phyloP scores from a whole-genome alignment of 2,888 invertebrate genomes.

The Lepidochitona cinerea region DNA sequence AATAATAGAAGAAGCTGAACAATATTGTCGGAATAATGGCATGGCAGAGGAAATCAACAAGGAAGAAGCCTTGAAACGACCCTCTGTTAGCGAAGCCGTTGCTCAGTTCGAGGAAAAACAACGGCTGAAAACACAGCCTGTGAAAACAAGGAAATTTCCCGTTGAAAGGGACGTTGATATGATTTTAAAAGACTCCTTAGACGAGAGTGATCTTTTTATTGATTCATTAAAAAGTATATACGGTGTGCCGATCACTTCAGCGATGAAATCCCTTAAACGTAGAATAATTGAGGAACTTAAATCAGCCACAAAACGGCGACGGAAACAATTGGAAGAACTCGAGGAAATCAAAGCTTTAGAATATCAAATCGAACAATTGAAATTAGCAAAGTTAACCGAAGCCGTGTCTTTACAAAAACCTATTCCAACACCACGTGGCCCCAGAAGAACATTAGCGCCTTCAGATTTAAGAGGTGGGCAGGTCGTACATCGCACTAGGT shows the following conservation, averaged over 20 bases:
- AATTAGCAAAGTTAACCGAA: slow-evolving; percentile 28
- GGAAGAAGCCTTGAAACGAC: not conserved
- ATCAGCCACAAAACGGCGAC: slow-evolving; percentile 69
- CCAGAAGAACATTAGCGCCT: not conserved
- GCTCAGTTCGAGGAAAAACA: not conserved
- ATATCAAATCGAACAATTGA: slow-evolving; percentile 58
- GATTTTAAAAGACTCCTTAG: slow-evolving; percentile 18
- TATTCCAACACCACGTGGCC: not conserved
- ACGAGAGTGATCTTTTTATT: slow-evolving; percentile 62
- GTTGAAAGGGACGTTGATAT: slow-evolving; percentile 2
- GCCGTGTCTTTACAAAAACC: slow-evolving; percentile 1
- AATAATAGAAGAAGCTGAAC: slow-evolving; percentile 11
- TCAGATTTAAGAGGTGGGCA: not conserved
- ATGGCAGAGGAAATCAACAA: not conserved
- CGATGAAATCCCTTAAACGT: slow-evolving; percentile 66
- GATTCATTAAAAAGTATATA: slow-evolving; percentile 63
- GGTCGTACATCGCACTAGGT: not conserved
- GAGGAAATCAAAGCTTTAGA: slow-evolving; percentile 70
- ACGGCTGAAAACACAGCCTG: not conserved
- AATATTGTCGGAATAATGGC: not conserved
- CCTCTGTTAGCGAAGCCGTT: not conserved
- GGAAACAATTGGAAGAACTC: slow-evolving; percentile 70
- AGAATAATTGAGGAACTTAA: slow-evolving; percentile 72
- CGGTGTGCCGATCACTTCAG: slow-evolving; percentile 65
- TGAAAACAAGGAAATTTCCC: not conserved